Conservation (phyloP, 2,888 invertebrate genomes). For the Stratiomys singularior region DNA sequence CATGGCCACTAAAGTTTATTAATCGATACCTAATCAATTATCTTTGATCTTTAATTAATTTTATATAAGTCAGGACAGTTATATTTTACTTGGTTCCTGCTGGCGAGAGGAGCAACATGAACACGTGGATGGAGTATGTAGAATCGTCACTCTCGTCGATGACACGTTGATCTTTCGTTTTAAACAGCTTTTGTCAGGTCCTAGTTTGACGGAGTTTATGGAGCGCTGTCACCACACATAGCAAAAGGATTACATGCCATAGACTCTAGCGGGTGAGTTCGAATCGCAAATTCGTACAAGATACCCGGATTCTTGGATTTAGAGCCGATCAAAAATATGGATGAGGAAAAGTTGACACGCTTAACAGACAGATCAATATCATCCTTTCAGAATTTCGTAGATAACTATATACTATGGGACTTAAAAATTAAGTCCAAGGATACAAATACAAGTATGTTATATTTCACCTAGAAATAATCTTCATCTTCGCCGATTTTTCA, state of each 20-base stretch:
- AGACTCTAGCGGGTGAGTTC: background rate
- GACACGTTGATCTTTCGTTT: background rate
- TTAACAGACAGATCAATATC: too few relatives aligned
- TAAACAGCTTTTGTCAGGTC: background rate
- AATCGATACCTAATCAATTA: constrained; percentile 66
- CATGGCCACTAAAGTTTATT: constrained; percentile 56
- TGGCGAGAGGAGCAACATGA: background rate
- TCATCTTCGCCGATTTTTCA: too few relatives aligned
- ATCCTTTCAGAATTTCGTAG: too few relatives aligned
- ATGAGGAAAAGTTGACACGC: too few relatives aligned
- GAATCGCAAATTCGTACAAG: background rate
- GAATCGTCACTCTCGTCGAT: background rate
- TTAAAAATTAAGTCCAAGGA: too few relatives aligned
- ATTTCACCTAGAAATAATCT: too few relatives aligned
- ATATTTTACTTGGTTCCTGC: constrained; percentile 16
- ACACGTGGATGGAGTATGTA: background rate
- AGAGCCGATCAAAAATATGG: too few relatives aligned
- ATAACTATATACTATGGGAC: too few relatives aligned
- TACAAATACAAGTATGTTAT: too few relatives aligned
- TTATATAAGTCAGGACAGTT: constrained; percentile 57
- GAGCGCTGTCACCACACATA: background rate
- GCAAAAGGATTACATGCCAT: background rate
- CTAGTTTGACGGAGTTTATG: background rate
- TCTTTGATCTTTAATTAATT: constrained; percentile 67
- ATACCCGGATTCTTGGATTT: too few relatives aligned